Conservation (phyloP, 2,888 invertebrate species). For the Drosophila flavopinicola region DNA sequence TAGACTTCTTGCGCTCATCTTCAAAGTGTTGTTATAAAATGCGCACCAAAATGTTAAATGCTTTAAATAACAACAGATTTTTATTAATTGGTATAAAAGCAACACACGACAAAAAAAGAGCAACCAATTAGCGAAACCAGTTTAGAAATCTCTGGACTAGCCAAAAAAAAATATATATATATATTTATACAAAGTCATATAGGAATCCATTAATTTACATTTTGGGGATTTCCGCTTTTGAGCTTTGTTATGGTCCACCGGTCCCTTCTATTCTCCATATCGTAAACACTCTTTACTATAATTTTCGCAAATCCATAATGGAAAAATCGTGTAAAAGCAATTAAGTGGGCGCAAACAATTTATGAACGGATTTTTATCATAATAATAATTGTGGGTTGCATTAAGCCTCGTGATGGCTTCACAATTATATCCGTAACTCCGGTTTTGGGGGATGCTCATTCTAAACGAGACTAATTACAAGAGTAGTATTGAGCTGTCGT, state of each 20-base stretch:
- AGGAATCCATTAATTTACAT: constrained; percentile 74
- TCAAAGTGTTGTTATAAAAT: constrained; percentile 29
- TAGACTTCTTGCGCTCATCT: not conserved
- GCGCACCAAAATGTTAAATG: constrained; percentile 46
- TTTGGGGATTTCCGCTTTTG: constrained; percentile 67
- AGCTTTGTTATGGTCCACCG: constrained; percentile 21
- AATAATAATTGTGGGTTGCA: constrained; percentile 28
- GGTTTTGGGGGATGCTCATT: constrained; percentile 27
- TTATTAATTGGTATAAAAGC: constrained; percentile 32
- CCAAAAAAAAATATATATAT: constrained; percentile 42
- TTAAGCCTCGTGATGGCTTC: constrained; percentile 17
- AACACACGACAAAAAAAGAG: constrained; percentile 40
- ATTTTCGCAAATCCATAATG: constrained; percentile 59
- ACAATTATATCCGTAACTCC: constrained; percentile 37
- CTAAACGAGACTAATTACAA: constrained; percentile 6
- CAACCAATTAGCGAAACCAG: constrained; percentile 63
- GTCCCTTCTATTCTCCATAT: not conserved
- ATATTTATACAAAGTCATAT: constrained; percentile 39
- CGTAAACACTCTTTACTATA: constrained; percentile 10
- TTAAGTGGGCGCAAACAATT: constrained; percentile 38
- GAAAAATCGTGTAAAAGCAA: constrained; percentile 68
- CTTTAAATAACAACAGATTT: constrained; percentile 40
- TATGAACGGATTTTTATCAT: constrained; percentile 11
- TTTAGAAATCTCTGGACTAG: constrained; percentile 51
- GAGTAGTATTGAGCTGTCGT: not conserved